Evolutionary conservation across 2,888 invertebrate species (phyloP).

Genomic region (Hypsopygia costalis): DNA sequence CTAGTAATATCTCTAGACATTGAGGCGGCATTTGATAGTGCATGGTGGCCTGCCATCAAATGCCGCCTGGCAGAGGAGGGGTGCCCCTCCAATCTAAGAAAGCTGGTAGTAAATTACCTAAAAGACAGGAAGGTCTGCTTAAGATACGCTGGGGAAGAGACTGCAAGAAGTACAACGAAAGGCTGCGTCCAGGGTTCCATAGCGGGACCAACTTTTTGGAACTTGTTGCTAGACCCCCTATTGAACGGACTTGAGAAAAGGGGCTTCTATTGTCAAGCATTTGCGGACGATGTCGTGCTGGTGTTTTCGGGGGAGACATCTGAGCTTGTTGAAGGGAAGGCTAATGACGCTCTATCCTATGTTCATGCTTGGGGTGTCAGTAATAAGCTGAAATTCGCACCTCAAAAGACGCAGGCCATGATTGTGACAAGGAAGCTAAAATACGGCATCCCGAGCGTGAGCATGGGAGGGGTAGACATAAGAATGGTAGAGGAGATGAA

Average conservation of each 20-base stretch:
- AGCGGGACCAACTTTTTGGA: background rate
- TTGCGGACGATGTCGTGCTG: background rate
- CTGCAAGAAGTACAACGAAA: too few species aligned
- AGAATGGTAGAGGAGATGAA: too few species aligned
- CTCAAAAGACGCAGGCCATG: too few species aligned
- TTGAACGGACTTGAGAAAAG: background rate
- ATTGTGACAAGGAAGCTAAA: too few species aligned
- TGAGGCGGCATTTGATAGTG: background rate
- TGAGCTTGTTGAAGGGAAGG: too few species aligned
- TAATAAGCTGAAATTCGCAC: too few species aligned
- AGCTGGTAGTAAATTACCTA: background rate
- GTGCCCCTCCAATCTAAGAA: background rate
- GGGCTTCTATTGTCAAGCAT: background rate
- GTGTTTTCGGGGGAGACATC: too few species aligned
- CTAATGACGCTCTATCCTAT: too few species aligned
- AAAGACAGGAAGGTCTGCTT: background rate
- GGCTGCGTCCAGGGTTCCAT: background rate
- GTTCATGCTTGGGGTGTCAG: too few species aligned
- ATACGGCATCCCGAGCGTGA: too few species aligned
- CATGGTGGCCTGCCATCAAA: background rate
- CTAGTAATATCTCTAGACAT: background rate
- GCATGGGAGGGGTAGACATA: too few species aligned
- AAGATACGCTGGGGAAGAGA: background rate
- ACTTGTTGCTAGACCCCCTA: background rate
- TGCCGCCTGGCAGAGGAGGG: background rate